Evolutionary conservation across 2,888 invertebrate genomes (phyloP), one percentile per base, ranked within the genome.

Genomic region (Drosophila gaucha): DNA sequence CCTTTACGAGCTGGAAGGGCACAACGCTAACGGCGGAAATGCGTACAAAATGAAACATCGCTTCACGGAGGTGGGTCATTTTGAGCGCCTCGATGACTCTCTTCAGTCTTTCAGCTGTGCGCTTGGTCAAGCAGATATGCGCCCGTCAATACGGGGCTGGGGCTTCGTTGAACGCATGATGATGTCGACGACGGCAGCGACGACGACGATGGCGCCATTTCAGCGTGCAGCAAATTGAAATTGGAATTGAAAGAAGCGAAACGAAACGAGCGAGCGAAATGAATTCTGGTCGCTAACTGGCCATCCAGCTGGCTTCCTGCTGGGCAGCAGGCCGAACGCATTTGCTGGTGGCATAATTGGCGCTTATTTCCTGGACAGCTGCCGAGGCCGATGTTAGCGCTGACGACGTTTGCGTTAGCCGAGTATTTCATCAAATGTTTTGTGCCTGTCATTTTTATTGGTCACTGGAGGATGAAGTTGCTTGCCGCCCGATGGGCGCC

Each of bases 291-390:
- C 71, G 69, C 83, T 87, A 85, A 82, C 86, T 80, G 80, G 88
- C 82, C 67, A 67, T 70, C 86, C 79, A 79, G 79, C 78, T 80
- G 85, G 80, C 80, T 80, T 80, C 87, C 87, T 80, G 84, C 80
- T 80, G 80, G 64, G 80, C 60, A 56, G 30, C 59, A 59, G 55
- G 54, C 39, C 39, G 74, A 69, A 82, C 88, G 76, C 83, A 86
- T 83, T 83, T 78, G 87, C 89, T 84, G 84, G 80, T 85, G 82
- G 89, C 89, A 88, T 88, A 89, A 89, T 88, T 88, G 89, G 79
- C 78, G 89, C 88, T 87, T 86, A 89, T 88, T 88, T 88, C 89
- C 89, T 87, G 88, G 72, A 80, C 87, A 87, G 88, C 80, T 86
- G 86, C 72, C 73, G 80, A 69, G 65, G 50, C 46, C 52, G 60